These are phyloP conservation scores for Ceryle rudis DNA, from an alignment of 2,797 vertebrate species.

Conservation along the genomic window DNA sequence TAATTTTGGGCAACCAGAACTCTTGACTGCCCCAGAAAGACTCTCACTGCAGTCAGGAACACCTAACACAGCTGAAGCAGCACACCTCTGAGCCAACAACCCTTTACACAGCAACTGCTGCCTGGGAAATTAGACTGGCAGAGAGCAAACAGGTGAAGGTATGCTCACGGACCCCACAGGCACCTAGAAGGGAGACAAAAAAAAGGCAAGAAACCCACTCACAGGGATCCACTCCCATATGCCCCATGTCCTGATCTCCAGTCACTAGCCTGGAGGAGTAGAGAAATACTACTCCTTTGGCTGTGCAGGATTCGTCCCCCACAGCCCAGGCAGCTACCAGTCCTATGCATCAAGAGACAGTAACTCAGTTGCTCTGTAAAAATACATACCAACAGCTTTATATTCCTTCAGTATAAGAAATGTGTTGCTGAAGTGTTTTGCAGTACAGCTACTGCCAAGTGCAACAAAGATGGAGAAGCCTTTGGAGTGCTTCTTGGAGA, in stretches of 20 bases:
- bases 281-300: background rate
- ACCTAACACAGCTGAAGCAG: background rate
- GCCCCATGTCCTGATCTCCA: background rate
- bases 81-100: background rate
- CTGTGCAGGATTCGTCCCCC: background rate
- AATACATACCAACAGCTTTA: background rate
- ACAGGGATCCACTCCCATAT: background rate
- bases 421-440: background rate
- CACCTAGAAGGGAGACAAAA: background rate
- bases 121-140: background rate
- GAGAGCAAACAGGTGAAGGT: background rate
- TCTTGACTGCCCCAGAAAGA: background rate
- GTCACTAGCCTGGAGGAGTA: background rate
- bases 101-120: background rate
- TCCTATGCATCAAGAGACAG: accelerated
- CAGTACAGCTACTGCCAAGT: background rate
- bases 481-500: slow-evolving; percentile 1
- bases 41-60: background rate
- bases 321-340: background rate
- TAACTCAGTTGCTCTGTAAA: background rate
- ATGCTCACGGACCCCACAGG: background rate
- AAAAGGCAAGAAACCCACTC: background rate
- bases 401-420: background rate
- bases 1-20: background rate
- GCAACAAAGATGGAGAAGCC: background rate